phyloP scores from a whole-genome alignment of 2,113 vertebrate species.

The Tenrec ecaudatus region DNA sequence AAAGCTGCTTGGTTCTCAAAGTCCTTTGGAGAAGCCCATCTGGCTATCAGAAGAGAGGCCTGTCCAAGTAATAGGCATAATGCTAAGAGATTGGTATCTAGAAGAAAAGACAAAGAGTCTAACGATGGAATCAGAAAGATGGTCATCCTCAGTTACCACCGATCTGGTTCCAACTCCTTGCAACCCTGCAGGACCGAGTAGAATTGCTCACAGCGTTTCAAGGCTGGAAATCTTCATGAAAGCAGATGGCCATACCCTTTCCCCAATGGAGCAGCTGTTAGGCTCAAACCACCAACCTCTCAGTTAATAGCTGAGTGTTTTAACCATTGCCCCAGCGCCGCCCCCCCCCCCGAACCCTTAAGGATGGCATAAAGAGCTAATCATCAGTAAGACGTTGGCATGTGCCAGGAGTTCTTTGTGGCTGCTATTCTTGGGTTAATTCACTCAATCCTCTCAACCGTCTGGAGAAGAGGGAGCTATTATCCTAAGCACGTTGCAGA shows the following conservation, averaged over 20 bases:
- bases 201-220: background rate
- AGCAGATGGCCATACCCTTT: no score
- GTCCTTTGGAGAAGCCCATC: background rate
- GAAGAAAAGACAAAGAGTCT: background rate
- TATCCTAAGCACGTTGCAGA: constrained; percentile 30
- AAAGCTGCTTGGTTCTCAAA: background rate
- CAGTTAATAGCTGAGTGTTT: background rate
- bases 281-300: background rate
- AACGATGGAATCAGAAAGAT: background rate
- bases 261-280: background rate
- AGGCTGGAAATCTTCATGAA: background rate
- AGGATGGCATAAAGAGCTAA: background rate
- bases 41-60: background rate
- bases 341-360: background rate
- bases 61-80: no score
- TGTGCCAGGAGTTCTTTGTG: background rate
- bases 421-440: background rate
- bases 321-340: background rate
- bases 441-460: constrained; percentile 20
- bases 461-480: constrained; percentile 35
- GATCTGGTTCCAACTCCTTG: background rate
- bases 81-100: background rate
- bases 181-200: background rate
- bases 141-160: background rate
- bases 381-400: background rate